Base-by-base conservation (phyloP, 1,140 invertebrate genomes). In the Marisa cornuarietis region DNA sequence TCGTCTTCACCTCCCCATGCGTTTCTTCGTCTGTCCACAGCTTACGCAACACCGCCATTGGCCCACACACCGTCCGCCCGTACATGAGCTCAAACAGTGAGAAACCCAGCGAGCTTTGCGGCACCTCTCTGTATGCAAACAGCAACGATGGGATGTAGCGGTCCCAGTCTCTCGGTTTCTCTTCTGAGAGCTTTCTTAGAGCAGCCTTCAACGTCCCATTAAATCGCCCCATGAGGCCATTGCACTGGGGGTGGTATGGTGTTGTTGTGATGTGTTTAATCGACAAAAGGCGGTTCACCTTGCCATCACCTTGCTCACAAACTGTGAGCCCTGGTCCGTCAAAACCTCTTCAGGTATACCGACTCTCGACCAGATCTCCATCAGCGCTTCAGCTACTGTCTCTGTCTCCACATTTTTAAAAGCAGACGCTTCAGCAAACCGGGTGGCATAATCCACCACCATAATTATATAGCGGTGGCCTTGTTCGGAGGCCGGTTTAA, bases 331-430 rank as follows among this genome's bases (percentile, higher is more conserved):
- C 58, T 63, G 26, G 63, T 85, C 84, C 52, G 63, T 73, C 26
- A 85, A 49, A 11, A 82, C 74, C 66, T 85, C 86, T 66, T 85
- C 61, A 26, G 90, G 91, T 68, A 91, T 81, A 26, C 91, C 92
- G 77, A 91, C 85, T 66, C 85, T 83, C 10, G 83, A 80, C 84
- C 92, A 92, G 11, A 91, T 79, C 9, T 58, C 73, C 20, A 80
- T 18, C 52, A 82, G 65, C 9, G 80, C 84, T 68, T 85, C 82
- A 10, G 80, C 79, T 10, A 83, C 82, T 7, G 71, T 79, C 58
- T 80, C 80, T 24, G 78, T 80, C 0, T 81, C 76, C 7, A 85
- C 79, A 3, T 26, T 71, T 5, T 65, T 24, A 20, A 84, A 18
- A n/a, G 84, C 73, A 7, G 81, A 72, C 7, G 79, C 79, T 58